Conservation (phyloP, 2,113 vertebrate species). For the Hiodon alosoides region DNA sequence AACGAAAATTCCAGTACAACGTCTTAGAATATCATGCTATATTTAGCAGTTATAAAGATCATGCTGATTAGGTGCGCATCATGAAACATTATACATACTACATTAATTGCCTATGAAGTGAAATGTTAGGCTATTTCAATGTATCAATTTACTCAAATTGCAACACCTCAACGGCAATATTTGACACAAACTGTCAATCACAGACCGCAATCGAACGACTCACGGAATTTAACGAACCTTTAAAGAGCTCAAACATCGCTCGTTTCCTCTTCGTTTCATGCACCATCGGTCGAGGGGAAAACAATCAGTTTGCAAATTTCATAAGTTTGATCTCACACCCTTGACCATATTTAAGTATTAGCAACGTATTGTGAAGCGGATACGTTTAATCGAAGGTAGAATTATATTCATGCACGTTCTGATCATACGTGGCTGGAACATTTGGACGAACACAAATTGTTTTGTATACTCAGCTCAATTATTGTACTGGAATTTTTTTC, state of each 20-base stretch:
- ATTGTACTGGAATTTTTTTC: slow-evolving; percentile 20
- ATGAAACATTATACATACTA: slow-evolving; percentile 27
- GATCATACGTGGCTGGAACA: not conserved
- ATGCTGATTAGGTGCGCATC: slow-evolving; percentile 53
- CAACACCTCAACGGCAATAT: not conserved
- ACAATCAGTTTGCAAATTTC: too few species aligned
- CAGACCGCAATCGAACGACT: not conserved
- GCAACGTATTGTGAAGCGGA: too few species aligned
- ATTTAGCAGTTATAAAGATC: slow-evolving; percentile 40
- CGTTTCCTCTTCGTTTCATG: too few species aligned
- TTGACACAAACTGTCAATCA: not conserved
- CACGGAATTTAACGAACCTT: too few species aligned
- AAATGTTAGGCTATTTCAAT: slow-evolving; percentile 23
- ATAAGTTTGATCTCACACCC: too few species aligned
- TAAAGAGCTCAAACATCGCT: too few species aligned
- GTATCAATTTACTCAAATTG: not conserved
- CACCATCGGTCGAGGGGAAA: too few species aligned
- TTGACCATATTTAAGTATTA: too few species aligned
- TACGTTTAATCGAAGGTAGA: not conserved
- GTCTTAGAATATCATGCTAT: slow-evolving; percentile 56
- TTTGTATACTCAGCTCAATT: not conserved
- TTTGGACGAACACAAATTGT: slow-evolving; percentile 1
- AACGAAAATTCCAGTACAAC: slow-evolving; percentile 57
- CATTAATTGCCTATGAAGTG: slow-evolving; percentile 9
- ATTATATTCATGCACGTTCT: not conserved